These are phyloP conservation scores for Drosophila mayaguana DNA, from an alignment of 2,888 invertebrate genomes.

Conservation along the genomic window DNA sequence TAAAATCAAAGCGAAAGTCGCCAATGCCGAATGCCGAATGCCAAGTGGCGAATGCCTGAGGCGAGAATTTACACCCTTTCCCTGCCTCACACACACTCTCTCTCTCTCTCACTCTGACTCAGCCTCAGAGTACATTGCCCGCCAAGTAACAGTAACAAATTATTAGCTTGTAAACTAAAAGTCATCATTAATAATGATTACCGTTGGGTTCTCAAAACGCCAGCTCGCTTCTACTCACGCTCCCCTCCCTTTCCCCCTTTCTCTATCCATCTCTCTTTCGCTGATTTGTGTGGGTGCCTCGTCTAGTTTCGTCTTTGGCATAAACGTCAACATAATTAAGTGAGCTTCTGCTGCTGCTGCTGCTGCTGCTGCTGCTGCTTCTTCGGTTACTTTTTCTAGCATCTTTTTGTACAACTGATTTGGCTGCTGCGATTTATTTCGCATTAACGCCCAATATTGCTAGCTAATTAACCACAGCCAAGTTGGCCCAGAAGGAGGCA, in stretches of 20 bases:
- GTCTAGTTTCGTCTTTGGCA: constrained; percentile 46
- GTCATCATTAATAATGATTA: constrained; percentile 81
- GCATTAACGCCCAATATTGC: constrained; percentile 81
- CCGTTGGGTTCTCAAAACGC: constrained; percentile 42
- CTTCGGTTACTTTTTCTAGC: constrained; percentile 42
- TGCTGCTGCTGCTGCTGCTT: constrained; percentile 21
- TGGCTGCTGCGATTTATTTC: constrained; percentile 78
- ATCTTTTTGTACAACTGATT: constrained; percentile 49
- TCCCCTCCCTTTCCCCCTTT: too few species aligned
- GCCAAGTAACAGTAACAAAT: constrained; percentile 73
- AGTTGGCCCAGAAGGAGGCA: constrained; percentile 45
- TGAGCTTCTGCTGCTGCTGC: constrained; percentile 46
- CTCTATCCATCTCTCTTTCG: too few species aligned
- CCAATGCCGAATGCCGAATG: constrained; percentile 22
- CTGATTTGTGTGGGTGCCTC: constrained; percentile 3
- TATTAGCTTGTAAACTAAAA: constrained; percentile 81
- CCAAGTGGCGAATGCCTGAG: constrained; percentile 14
- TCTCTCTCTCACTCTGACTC: neutral
- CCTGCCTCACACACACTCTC: neutral
- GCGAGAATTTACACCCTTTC: constrained; percentile 18
- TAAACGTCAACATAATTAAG: constrained; percentile 80
- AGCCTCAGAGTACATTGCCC: constrained; percentile 17
- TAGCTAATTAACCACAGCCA: constrained; percentile 76
- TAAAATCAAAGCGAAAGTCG: constrained; percentile 68
- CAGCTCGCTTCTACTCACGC: neutral